A percentile compares a stretch with the other conserved stretches of the same genome.
Conservation (phyloP, 2,888 invertebrate species). For the Mythimna loreyi region DNA sequence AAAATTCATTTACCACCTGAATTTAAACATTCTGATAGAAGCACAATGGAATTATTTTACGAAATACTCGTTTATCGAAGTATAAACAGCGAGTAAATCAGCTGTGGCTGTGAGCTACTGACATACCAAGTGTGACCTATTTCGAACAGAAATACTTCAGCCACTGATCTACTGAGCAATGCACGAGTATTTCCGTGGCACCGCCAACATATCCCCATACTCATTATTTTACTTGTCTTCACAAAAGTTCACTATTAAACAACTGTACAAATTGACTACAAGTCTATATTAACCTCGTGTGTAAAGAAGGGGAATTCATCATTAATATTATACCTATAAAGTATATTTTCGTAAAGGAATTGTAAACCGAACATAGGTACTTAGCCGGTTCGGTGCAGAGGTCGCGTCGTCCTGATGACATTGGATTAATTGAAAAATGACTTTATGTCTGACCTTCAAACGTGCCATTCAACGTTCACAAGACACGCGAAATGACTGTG, state of each 20-base stretch:
- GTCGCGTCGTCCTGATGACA: slow-evolving; percentile 85
- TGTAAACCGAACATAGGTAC: slow-evolving; percentile 66
- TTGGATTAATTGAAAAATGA: slow-evolving; percentile 88
- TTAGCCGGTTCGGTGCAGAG: slow-evolving; percentile 76
- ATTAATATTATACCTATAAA: slow-evolving; percentile 69
- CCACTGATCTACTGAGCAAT: slow-evolving; percentile 30
- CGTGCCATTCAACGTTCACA: slow-evolving; percentile 75
- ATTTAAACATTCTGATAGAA: slow-evolving; percentile 42
- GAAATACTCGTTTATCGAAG: slow-evolving; percentile 49
- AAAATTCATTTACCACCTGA: slow-evolving; percentile 44
- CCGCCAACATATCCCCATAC: slow-evolving; percentile 25
- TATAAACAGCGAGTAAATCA: slow-evolving; percentile 71
- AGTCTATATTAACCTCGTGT: slow-evolving; percentile 67
- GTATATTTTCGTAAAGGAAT: slow-evolving; percentile 68
- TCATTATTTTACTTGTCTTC: slow-evolving; percentile 50
- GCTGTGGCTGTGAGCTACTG: slow-evolving; percentile 71
- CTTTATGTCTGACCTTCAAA: slow-evolving; percentile 84
- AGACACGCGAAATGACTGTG: slow-evolving; percentile 76
- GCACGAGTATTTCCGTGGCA: slow-evolving; percentile 27
- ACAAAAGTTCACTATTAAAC: slow-evolving; percentile 67
- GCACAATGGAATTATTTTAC: slow-evolving; percentile 37
- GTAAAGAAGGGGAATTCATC: slow-evolving; percentile 64
- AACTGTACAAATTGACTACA: slow-evolving; percentile 80
- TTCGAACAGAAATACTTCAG: slow-evolving; percentile 67
- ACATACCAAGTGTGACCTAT: slow-evolving; percentile 72